Conservation (phyloP, 2,888 invertebrate species). For the Pterostichus madidus region DNA sequence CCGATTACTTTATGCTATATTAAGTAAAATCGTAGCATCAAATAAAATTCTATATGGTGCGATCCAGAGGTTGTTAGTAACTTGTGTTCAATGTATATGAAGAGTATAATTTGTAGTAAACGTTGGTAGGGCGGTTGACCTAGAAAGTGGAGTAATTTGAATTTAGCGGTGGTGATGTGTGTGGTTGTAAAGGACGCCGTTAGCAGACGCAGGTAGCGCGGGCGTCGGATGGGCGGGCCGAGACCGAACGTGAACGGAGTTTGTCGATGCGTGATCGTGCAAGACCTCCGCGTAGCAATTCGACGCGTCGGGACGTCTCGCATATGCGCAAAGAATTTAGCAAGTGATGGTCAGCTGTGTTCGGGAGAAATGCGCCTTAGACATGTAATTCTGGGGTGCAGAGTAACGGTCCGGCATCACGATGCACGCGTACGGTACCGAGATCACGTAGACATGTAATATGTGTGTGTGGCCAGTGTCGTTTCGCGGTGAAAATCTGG, state of each 20-base stretch:
- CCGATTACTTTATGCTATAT: too few relatives aligned
- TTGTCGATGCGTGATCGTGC: constrained; percentile 68
- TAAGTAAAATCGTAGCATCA: too few relatives aligned
- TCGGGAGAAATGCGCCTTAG: constrained; percentile 76
- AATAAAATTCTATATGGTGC: too few relatives aligned
- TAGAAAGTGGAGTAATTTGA: too few relatives aligned
- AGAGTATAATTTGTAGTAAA: too few relatives aligned
- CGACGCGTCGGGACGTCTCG: constrained; percentile 73
- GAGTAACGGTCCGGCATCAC: constrained; percentile 77
- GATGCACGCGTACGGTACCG: constrained; percentile 81
- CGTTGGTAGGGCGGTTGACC: too few relatives aligned
- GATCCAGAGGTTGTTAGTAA: too few relatives aligned
- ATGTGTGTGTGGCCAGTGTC: constrained; percentile 76
- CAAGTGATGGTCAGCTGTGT: constrained; percentile 75
- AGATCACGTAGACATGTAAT: constrained; percentile 81
- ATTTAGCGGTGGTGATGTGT: neutral
- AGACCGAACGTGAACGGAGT: constrained; percentile 71
- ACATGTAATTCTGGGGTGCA: constrained; percentile 75
- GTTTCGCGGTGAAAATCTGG: constrained; percentile 82
- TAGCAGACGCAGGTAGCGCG: constrained; percentile 62
- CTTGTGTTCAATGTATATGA: too few relatives aligned
- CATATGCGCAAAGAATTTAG: constrained; percentile 72
- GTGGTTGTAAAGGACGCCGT: neutral
- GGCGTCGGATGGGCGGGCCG: constrained; percentile 71
- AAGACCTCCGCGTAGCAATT: constrained; percentile 69